A percentile compares a stretch with the other conserved stretches of the same genome.
phyloP scores from a whole-genome alignment of 2,797 vertebrate genomes.

The Emys orbicularis region DNA sequence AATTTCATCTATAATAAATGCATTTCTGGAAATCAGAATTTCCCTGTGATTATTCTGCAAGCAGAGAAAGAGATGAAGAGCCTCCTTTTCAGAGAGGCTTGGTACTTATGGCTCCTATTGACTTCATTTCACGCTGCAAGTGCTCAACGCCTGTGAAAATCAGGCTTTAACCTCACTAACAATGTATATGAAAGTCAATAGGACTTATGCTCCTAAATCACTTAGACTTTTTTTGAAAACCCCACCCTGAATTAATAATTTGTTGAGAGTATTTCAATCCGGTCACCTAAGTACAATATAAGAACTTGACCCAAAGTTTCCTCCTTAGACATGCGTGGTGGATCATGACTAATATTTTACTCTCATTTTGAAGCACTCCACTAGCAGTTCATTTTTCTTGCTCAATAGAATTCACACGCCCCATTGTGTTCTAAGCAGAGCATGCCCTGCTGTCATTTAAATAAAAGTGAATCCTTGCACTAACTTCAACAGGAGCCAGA shows the following conservation, averaged over 20 bases:
- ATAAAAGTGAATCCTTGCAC: neutral
- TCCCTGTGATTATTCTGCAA: neutral
- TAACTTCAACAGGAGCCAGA: neutral
- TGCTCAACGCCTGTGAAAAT: neutral
- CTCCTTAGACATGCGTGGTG: neutral
- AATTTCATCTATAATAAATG: neutral
- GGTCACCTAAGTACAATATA: neutral
- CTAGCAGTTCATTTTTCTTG: accelerated
- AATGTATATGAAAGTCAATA: neutral
- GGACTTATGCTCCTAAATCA: neutral
- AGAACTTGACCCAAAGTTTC: neutral
- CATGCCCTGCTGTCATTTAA: neutral
- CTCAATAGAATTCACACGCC: neutral
- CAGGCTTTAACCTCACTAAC: neutral
- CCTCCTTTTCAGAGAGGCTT: neutral
- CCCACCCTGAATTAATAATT: neutral
- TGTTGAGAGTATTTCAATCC: neutral
- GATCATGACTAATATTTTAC: neutral
- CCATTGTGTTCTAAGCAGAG: neutral
- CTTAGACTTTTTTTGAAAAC: neutral
- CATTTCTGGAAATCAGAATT: neutral
- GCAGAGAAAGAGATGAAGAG: neutral
- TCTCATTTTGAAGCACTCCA: neutral
- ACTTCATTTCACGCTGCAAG: neutral
- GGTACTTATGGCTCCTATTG: neutral